Base-by-base conservation (phyloP, 2,888 invertebrate genomes). In the Antitype chi region DNA sequence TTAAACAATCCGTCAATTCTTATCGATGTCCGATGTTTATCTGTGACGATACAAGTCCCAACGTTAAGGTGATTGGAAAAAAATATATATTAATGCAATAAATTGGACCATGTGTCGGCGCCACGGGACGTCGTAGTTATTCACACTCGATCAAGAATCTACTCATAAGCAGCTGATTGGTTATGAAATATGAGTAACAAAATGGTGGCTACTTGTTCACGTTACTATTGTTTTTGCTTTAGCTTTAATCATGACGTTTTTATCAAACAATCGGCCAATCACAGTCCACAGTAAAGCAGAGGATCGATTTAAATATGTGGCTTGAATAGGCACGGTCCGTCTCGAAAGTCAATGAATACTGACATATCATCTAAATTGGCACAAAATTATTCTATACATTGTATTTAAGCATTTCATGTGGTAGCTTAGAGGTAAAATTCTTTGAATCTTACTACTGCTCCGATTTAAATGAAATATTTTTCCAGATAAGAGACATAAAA, bases 81-180 rank as follows among this genome's bases (percentile, higher is more conserved):
- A 82, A 67, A 17, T n/a, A 60, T 66, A 20, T 70, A 78, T 74
- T 59, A 75, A 73, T 78, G 64, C n/a, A 53, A 74, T 81, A 81
- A 78, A 83, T 76, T 70, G 43, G 57, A 64, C 57, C 32, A 17
- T 71, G 66, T 69, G 72, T 76, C 57, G 43, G 72, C 78, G 60
- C 80, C 38, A 72, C 78, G 71, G 84, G 86, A 67, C 60, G 71
- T 64, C 69, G 28, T 28, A 49, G 63, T 74, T 71, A 72, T 79
- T 85, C 82, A 79, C 74, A 85, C 86, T 83, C 73, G 68, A 69
- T 81, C 47, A 62, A 75, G 47, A 75, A 74, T 60, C 57, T 66
- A 76, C 53, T 68, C 60, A 59, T 63, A 76, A 68, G 67, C 62
- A 63, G 68, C 60, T 76, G 66, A 86, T 78, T 80, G 77, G 71